Evolutionary conservation across 2,113 vertebrate genomes (phyloP).

Genomic region (Nothoprocta pentlandii): DNA sequence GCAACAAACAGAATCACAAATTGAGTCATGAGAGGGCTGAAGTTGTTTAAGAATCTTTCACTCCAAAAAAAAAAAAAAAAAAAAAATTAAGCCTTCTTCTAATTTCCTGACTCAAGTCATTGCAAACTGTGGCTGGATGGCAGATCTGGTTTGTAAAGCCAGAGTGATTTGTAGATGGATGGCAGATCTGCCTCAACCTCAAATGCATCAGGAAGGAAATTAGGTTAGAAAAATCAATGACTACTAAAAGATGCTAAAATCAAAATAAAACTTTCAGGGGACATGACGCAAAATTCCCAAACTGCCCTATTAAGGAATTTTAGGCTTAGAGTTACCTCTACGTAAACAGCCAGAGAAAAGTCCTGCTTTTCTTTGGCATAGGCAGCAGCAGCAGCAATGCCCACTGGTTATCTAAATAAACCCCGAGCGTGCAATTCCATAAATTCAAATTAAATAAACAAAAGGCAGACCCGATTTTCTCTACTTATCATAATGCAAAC

Average conservation of each 20-base stretch:
- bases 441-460: neutral
- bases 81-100: constrained; percentile 41
- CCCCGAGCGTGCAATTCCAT: neutral
- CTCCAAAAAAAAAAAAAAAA: constrained; percentile 17
- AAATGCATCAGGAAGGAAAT: constrained; percentile 62
- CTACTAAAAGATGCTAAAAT: constrained; percentile 55
- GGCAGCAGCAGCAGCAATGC: neutral
- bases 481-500: neutral
- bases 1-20: constrained; percentile 25
- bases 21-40: constrained; percentile 16
- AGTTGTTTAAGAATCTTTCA: constrained; percentile 35
- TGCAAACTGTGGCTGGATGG: constrained; percentile 31
- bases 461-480: neutral
- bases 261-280: constrained; percentile 45
- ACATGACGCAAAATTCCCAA: constrained; percentile 23
- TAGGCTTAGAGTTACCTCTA: neutral
- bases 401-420: neutral
- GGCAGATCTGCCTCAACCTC: constrained; percentile 51
- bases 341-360: neutral
- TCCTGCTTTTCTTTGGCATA: neutral
- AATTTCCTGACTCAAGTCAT: constrained; percentile 41
- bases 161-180: constrained; percentile 50
- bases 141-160: constrained; percentile 51
- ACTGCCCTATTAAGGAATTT: neutral
- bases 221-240: constrained; percentile 64